phyloP scores from a whole-genome alignment of 2,113 vertebrate genomes.

The Rhineura floridana region DNA sequence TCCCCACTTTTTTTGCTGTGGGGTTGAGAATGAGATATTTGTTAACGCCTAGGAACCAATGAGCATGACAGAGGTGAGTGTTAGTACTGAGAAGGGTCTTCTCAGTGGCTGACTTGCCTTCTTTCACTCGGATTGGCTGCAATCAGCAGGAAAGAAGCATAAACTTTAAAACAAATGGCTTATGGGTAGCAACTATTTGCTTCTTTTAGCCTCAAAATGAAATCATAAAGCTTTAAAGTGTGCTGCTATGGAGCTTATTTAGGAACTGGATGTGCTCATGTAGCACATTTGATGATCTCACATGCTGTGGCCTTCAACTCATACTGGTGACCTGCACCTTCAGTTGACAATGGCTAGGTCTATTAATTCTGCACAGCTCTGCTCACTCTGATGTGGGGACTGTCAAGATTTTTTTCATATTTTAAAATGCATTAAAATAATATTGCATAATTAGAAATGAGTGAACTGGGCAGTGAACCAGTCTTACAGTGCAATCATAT shows the following conservation, averaged over 20 bases:
- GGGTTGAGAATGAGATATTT: no score
- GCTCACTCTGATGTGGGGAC: neutral
- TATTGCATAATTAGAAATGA: neutral
- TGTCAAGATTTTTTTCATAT: neutral
- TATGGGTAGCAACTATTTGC: neutral
- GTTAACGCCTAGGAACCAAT: no score
- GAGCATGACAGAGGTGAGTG: no score
- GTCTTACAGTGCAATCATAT: neutral
- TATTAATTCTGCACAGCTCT: neutral
- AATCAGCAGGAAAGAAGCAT: no score
- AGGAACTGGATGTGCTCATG: neutral
- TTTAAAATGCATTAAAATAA: neutral
- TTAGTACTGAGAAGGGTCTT: no score
- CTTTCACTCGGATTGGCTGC: no score
- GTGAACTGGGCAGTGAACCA: no score
- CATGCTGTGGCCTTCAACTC: neutral
- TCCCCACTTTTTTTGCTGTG: no score
- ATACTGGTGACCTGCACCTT: neutral
- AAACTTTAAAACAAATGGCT: neutral
- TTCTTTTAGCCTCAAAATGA: neutral
- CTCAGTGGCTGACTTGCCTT: no score
- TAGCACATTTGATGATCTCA: neutral
- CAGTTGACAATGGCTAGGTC: neutral
- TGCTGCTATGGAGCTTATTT: neutral
- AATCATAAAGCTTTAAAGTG: neutral